phyloP scores from a whole-genome alignment of 2,797 vertebrate species.

The Stomatorhinus walkeri region DNA sequence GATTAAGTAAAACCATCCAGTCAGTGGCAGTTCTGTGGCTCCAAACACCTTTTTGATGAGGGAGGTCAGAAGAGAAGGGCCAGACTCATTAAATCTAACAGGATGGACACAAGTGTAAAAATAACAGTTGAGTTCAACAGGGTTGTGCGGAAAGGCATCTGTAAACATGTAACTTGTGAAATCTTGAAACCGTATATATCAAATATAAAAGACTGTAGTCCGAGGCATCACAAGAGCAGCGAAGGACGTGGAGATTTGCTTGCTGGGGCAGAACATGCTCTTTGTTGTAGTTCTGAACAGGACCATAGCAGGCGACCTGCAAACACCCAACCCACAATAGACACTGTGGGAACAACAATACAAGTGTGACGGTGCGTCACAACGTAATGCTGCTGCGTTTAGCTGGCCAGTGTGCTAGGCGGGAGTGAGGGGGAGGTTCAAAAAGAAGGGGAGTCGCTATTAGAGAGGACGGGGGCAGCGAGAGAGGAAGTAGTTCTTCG shows the following conservation, averaged over 20 bases:
- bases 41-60: background rate
- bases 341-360: background rate
- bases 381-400: too few species aligned
- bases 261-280: background rate
- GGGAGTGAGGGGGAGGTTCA: too few species aligned
- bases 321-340: background rate
- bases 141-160: background rate
- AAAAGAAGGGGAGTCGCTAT: too few species aligned
- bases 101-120: background rate
- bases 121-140: background rate
- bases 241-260: background rate
- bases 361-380: background rate
- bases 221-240: background rate
- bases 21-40: background rate
- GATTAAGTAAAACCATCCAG: background rate
- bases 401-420: too few species aligned
- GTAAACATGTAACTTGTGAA: background rate
- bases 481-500: too few species aligned
- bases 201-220: background rate
- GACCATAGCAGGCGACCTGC: background rate
- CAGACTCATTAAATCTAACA: slow-evolving; percentile 5
- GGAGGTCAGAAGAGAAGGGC: background rate
- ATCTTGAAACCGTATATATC: background rate
- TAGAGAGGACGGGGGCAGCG: too few species aligned
- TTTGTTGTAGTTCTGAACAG: background rate